Evolutionary conservation across 2,797 vertebrate species (phyloP).

Genomic region (Tokudaia tokunoshimensis): DNA sequence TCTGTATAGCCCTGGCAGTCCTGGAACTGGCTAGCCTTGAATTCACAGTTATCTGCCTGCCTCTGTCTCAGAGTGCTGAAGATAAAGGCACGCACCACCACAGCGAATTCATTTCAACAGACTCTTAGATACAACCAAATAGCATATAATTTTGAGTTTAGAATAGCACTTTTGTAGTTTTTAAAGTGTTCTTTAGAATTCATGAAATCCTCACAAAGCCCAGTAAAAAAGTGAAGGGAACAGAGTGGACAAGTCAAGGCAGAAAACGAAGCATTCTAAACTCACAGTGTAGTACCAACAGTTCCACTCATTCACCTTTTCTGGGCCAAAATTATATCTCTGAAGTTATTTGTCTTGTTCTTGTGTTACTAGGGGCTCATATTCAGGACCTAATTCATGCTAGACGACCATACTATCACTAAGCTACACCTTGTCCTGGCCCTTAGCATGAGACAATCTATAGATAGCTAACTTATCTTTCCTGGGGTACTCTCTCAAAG

Average conservation of each 20-base stretch:
- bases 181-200: slow-evolving; percentile 57
- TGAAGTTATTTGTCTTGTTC: background rate
- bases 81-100: background rate
- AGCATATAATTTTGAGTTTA: slow-evolving; percentile 54
- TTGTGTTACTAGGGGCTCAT: background rate
- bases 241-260: background rate
- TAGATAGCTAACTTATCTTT: background rate
- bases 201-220: slow-evolving; percentile 49
- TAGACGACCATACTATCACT: background rate
- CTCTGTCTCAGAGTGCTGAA: background rate
- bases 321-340: background rate
- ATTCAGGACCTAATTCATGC: background rate
- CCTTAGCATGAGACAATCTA: background rate
- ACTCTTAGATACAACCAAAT: background rate
- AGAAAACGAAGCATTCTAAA: slow-evolving; percentile 43
- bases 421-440: background rate
- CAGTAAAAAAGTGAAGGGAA: slow-evolving; percentile 38
- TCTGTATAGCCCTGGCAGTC: background rate
- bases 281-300: background rate
- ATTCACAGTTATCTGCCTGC: background rate
- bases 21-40: background rate
- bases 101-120: background rate
- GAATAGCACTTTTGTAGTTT: slow-evolving; percentile 43
- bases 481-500: background rate
- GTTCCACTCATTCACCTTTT: background rate